These are phyloP conservation scores for Caloenas nicobarica DNA, from an alignment of 2,113 vertebrate genomes.

Conservation along the genomic window DNA sequence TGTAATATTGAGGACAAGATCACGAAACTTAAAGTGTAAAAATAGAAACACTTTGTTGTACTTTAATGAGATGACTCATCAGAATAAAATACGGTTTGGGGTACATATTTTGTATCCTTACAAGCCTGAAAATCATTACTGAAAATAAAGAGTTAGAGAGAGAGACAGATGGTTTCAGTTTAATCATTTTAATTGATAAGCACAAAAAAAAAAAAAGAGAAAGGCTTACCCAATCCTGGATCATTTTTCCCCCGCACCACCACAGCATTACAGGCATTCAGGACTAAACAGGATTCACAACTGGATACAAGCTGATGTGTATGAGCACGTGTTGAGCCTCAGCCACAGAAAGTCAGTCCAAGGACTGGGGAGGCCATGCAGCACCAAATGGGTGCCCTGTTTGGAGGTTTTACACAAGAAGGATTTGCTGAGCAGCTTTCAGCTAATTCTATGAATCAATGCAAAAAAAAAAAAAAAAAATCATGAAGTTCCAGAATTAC, in stretches of 20 bases:
- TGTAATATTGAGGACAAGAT: slow-evolving; percentile 44
- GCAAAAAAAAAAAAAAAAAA: neutral
- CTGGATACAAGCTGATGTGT: neutral
- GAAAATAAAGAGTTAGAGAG: slow-evolving; percentile 8
- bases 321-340: neutral
- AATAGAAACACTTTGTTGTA: slow-evolving; percentile 57
- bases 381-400: neutral
- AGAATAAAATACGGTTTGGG: slow-evolving; percentile 32
- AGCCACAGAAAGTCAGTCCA: neutral
- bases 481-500: neutral
- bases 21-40: neutral
- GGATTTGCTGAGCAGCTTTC: neutral
- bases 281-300: neutral
- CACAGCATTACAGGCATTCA: neutral
- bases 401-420: neutral
- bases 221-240: neutral
- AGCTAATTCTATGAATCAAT: neutral
- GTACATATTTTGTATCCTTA: slow-evolving; percentile 6
- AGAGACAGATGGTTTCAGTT: slow-evolving; percentile 47
- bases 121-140: slow-evolving; percentile 47
- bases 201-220: neutral
- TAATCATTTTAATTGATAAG: slow-evolving; percentile 50
- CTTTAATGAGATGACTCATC: slow-evolving; percentile 26
- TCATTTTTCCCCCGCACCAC: neutral
- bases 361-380: neutral